These are phyloP conservation scores for Salvelinus fontinalis DNA, from an alignment of 2,113 vertebrate genomes.

Conservation along the genomic window DNA sequence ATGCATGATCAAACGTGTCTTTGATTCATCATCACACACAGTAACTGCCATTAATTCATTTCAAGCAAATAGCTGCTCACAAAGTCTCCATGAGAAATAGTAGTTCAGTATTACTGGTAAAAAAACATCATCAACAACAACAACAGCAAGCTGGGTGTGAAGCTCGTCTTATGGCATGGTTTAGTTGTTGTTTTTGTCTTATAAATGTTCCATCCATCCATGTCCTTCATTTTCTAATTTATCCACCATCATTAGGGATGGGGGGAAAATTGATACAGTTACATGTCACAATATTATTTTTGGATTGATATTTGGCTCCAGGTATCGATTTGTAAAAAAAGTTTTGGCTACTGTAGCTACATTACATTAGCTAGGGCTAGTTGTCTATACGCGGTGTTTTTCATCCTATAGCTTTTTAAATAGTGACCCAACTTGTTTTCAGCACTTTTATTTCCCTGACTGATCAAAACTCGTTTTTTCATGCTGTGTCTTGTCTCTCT, in stretches of 20 bases:
- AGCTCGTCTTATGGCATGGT: slow-evolving; percentile 31
- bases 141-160: slow-evolving; percentile 10
- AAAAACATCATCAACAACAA: background rate
- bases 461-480: background rate
- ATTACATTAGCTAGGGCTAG: slow-evolving; percentile 30
- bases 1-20: slow-evolving; percentile 65
- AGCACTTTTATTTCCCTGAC: no score
- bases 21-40: slow-evolving; percentile 39
- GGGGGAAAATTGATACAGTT: no score
- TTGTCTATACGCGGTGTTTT: slow-evolving; percentile 1
- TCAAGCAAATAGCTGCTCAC: slow-evolving; percentile 38
- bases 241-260: slow-evolving; percentile 26
- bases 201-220: slow-evolving; percentile 41
- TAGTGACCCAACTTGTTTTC: no score
- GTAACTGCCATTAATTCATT: slow-evolving; percentile 37
- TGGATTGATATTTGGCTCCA: no score
- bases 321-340: no score
- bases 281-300: no score
- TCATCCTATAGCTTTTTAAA: slow-evolving; percentile 17
- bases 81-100: slow-evolving; percentile 6
- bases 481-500: slow-evolving; percentile 38
- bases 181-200: slow-evolving; percentile 31
- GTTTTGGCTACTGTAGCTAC: slow-evolving; percentile 78
- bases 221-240: slow-evolving; percentile 43
- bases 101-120: background rate